A percentile compares a stretch with the other conserved stretches of the same genome.
These are phyloP conservation scores for Perodicticus potto DNA, from an alignment of 2,797 vertebrate species.

Conservation along the genomic window DNA sequence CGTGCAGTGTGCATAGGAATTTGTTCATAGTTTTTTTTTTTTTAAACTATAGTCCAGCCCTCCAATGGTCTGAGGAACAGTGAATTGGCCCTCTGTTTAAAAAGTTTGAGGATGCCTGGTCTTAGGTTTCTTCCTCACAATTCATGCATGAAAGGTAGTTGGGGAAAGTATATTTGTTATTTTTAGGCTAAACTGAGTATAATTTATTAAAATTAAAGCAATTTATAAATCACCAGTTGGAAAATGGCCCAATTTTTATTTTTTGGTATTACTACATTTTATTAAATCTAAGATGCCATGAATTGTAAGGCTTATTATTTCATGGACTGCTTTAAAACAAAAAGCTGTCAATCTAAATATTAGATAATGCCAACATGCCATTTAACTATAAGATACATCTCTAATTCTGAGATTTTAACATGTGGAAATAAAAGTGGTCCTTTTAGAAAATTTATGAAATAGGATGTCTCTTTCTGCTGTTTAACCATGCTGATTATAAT, in stretches of 20 bases:
- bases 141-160: not conserved
- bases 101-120: too few relatives aligned
- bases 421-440: not conserved
- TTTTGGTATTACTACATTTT: constrained; percentile 8
- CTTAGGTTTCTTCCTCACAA: constrained; percentile 22
- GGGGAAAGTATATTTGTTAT: constrained; percentile 37
- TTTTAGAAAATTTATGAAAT: constrained; percentile 31
- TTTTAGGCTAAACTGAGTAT: not conserved
- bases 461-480: not conserved
- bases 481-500: constrained; percentile 3
- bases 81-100: too few relatives aligned
- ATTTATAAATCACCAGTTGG: not conserved
- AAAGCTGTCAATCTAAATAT: not conserved
- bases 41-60: too few relatives aligned
- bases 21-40: too few relatives aligned
- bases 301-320: constrained; percentile 34
- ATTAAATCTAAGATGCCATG: constrained; percentile 10
- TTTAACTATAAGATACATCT: not conserved
- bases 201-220: not conserved
- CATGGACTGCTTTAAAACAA: not conserved
- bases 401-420: constrained; percentile 41
- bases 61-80: too few relatives aligned
- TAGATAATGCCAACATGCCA: not conserved
- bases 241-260: not conserved
- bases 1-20: too few relatives aligned